Conservation (phyloP, 2,797 vertebrate genomes). For the Choloepus didactylus region DNA sequence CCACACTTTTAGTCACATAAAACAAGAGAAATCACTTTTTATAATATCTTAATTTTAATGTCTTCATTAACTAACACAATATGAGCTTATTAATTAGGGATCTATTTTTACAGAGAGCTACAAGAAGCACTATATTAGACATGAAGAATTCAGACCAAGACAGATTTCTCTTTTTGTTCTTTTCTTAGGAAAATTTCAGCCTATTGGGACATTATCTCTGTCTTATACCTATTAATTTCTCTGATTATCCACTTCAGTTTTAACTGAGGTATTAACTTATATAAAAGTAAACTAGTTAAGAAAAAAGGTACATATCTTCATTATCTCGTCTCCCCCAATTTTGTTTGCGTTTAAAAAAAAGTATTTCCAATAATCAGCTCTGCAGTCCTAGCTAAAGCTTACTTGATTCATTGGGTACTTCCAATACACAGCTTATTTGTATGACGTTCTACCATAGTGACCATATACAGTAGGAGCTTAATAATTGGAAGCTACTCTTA, state of each 20-base stretch:
- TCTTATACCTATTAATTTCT: neutral
- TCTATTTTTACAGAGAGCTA: neutral
- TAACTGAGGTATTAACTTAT: neutral
- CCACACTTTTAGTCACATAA: neutral
- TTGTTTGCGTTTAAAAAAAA: neutral
- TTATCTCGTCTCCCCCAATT: neutral
- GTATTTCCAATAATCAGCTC: neutral
- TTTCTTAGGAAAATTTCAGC: neutral
- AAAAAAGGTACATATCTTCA: neutral
- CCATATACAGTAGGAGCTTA: neutral
- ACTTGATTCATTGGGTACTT: neutral
- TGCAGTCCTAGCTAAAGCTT: neutral
- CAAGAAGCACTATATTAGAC: neutral
- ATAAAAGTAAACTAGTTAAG: neutral
- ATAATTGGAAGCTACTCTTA: neutral
- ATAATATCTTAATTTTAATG: conserved; percentile 30
- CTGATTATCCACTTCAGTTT: neutral
- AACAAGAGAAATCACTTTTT: neutral
- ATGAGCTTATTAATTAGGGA: neutral
- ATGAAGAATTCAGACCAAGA: neutral
- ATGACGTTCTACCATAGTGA: neutral
- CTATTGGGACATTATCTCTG: neutral
- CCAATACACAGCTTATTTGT: neutral
- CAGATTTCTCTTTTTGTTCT: neutral
- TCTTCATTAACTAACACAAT: conserved; percentile 13